Percentiles rank a stretch among this genome's conserved stretches.
These are phyloP conservation scores for Panthera uncia DNA, from an alignment of 2,113 vertebrate species.

Conservation along the genomic window DNA sequence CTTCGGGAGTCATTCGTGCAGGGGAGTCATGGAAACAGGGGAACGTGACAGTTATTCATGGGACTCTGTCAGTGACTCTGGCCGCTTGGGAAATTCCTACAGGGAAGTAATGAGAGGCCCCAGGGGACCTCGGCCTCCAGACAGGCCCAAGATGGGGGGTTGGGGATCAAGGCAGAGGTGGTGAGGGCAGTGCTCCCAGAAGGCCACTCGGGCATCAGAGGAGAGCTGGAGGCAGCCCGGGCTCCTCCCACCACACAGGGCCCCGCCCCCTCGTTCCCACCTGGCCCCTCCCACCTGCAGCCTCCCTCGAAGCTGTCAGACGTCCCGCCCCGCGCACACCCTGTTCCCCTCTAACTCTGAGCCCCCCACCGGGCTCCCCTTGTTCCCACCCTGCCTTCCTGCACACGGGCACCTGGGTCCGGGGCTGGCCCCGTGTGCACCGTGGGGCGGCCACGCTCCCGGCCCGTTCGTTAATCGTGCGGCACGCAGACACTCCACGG, in stretches of 20 bases:
- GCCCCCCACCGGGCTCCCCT: neutral
- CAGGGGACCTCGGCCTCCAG: neutral
- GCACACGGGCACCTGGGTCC: neutral
- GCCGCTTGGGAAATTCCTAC: neutral
- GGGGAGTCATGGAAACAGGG: neutral
- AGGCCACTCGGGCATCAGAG: fast-evolving
- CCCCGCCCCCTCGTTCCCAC: neutral
- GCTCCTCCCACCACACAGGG: neutral
- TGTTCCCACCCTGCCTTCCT: neutral
- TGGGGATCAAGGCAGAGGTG: neutral
- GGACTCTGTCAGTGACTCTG: neutral
- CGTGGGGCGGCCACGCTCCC: no score
- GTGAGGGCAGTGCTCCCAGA: neutral
- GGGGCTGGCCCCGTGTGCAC: no score
- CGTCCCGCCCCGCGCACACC: no score
- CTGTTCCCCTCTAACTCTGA: neutral
- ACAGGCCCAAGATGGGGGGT: neutral
- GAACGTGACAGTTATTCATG: neutral
- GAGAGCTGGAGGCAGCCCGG: neutral
- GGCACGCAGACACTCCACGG: neutral
- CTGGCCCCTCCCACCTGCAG: neutral
- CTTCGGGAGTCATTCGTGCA: fast-evolving
- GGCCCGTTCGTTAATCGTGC: neutral
- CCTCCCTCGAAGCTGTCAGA: neutral
- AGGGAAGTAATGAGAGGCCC: neutral